These are phyloP conservation scores for Bellardia bayeri DNA, from an alignment of 2,888 invertebrate genomes.

Conservation along the genomic window DNA sequence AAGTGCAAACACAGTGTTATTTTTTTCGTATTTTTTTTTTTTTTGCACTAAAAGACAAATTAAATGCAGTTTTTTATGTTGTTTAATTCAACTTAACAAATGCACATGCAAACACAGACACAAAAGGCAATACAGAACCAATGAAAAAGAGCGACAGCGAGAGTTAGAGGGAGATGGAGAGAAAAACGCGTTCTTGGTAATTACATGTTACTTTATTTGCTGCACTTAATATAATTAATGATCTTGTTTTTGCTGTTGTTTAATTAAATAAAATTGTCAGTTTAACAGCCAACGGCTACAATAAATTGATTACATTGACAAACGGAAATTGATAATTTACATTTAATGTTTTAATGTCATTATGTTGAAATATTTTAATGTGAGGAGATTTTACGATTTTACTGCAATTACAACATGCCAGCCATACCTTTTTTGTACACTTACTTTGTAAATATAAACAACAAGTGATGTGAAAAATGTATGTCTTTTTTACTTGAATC, in stretches of 20 bases:
- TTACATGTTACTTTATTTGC: slow-evolving; percentile 68
- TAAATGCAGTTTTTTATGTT: slow-evolving; percentile 58
- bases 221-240: slow-evolving; percentile 71
- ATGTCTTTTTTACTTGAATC: not conserved
- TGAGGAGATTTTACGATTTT: slow-evolving; percentile 45
- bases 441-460: not conserved
- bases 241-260: slow-evolving; percentile 73
- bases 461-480: slow-evolving; percentile 22
- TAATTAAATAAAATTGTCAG: slow-evolving; percentile 74
- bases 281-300: slow-evolving; percentile 71
- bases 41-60: slow-evolving; percentile 62
- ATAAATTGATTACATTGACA: slow-evolving; percentile 73
- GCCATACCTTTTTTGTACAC: not conserved
- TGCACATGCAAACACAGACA: slow-evolving; percentile 1
- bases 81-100: slow-evolving; percentile 24
- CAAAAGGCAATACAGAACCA: not conserved
- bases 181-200: slow-evolving; percentile 60
- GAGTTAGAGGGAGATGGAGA: slow-evolving; percentile 2
- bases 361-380: slow-evolving; percentile 56
- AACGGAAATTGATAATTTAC: slow-evolving; percentile 74
- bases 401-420: slow-evolving; percentile 16
- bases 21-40: not conserved
- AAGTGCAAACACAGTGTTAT: slow-evolving; percentile 57
- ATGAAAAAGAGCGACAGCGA: not conserved
- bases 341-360: slow-evolving; percentile 69